A percentile compares a stretch with the other conserved stretches of the same genome.
Conservation (phyloP, 2,888 invertebrate species). For the Cheilosia vulpina region DNA sequence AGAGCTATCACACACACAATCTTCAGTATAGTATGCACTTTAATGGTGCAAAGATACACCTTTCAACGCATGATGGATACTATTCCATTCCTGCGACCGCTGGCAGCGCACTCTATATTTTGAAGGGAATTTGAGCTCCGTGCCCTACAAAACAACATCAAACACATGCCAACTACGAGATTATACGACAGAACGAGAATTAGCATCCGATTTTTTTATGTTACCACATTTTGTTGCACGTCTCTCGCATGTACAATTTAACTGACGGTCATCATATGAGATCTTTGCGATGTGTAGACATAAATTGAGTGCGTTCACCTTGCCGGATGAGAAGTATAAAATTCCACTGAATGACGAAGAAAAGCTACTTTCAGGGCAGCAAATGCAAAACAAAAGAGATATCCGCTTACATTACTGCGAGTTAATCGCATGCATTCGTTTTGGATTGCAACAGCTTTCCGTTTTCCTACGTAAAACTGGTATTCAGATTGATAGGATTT, state of each 20-base stretch:
- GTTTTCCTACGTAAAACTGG: constrained; percentile 34
- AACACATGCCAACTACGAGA: too few species aligned
- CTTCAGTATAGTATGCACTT: too few species aligned
- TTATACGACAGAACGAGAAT: too few species aligned
- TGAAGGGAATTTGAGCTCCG: too few species aligned
- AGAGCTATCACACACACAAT: too few species aligned
- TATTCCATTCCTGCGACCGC: too few species aligned
- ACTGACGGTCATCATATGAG: neutral
- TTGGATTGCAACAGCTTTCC: neutral
- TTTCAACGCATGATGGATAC: too few species aligned
- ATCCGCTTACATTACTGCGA: constrained; percentile 59
- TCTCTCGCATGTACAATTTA: too few species aligned
- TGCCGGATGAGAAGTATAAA: constrained; percentile 47
- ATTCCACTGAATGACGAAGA: constrained; percentile 21
- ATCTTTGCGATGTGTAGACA: neutral
- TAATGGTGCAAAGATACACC: too few species aligned
- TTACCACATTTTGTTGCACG: too few species aligned
- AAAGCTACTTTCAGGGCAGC: constrained; percentile 35
- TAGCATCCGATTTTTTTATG: too few species aligned
- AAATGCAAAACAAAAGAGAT: constrained; percentile 44
- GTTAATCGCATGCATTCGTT: constrained; percentile 8
- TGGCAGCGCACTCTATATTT: too few species aligned
- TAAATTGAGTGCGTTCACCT: constrained; percentile 53
- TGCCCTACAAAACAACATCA: neutral
- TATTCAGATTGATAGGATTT: neutral